Conservation (phyloP, 2,888 invertebrate species). For the Heliconius hortense region DNA sequence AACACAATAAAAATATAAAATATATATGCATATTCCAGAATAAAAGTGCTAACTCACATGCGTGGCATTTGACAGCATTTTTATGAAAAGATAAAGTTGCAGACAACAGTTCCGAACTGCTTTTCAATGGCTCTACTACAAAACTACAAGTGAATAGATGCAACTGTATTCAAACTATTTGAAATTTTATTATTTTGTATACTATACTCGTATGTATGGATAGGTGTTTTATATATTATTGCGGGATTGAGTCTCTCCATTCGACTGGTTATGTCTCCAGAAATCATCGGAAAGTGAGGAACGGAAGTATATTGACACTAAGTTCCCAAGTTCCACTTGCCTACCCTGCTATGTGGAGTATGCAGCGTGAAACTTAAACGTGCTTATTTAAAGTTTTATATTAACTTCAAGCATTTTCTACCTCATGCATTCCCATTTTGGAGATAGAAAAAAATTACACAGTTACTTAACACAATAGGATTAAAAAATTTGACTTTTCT, state of each 20-base stretch:
- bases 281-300: no score
- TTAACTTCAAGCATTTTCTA: neutral
- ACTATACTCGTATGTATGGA: neutral
- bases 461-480: no score
- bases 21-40: neutral
- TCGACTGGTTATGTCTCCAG: no score
- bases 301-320: no score
- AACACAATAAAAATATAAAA: neutral
- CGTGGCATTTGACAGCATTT: slow-evolving; percentile 10
- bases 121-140: slow-evolving; percentile 26
- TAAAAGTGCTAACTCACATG: neutral
- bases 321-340: no score
- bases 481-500: no score
- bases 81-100: slow-evolving; percentile 11
- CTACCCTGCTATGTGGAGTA: no score
- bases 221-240: neutral
- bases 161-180: slow-evolving; percentile 24
- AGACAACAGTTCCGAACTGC: slow-evolving; percentile 5
- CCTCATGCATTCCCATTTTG: no score
- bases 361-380: no score
- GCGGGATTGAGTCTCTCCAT: no score
- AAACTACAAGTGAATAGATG: slow-evolving; percentile 31
- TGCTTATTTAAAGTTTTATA: neutral
- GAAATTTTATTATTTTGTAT: slow-evolving; percentile 21
- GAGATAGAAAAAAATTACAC: neutral